Evolutionary conservation across 2,888 invertebrate species (phyloP).

Genomic region (Agonum fuliginosum): DNA sequence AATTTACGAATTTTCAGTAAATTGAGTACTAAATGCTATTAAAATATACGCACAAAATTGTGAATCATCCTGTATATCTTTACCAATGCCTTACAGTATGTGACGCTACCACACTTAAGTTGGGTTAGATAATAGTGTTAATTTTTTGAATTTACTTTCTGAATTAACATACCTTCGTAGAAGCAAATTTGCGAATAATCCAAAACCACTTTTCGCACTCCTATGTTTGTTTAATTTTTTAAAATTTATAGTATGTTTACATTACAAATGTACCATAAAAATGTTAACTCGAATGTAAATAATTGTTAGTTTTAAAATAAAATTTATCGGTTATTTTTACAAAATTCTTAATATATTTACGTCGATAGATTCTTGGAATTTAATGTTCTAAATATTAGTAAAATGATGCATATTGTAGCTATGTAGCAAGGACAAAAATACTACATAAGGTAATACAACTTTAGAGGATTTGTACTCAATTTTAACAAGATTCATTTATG

Average conservation of each 20-base stretch:
- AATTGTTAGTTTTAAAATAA: conserved; percentile 1
- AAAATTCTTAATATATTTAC: neutral
- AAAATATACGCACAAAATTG: too few species aligned
- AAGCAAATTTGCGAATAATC: too few species aligned
- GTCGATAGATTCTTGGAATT: neutral
- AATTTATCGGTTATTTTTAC: neutral
- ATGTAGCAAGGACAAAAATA: neutral
- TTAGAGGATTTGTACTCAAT: conserved; percentile 11
- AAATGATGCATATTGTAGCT: neutral
- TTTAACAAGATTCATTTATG: conserved; percentile 12
- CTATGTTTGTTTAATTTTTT: conserved; percentile 15
- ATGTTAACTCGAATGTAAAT: neutral
- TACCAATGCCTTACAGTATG: too few species aligned
- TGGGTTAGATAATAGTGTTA: too few species aligned
- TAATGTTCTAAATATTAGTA: neutral
- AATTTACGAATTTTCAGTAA: too few species aligned
- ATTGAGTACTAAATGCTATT: too few species aligned
- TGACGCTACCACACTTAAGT: too few species aligned
- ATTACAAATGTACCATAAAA: neutral
- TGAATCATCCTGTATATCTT: too few species aligned
- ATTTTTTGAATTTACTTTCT: too few species aligned
- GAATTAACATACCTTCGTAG: too few species aligned
- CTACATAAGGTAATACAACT: conserved; percentile 20
- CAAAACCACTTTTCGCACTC: too few species aligned
- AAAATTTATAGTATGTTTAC: neutral